Conservation (phyloP, 2,113 vertebrate species). For the Motacilla tschutschensis region DNA sequence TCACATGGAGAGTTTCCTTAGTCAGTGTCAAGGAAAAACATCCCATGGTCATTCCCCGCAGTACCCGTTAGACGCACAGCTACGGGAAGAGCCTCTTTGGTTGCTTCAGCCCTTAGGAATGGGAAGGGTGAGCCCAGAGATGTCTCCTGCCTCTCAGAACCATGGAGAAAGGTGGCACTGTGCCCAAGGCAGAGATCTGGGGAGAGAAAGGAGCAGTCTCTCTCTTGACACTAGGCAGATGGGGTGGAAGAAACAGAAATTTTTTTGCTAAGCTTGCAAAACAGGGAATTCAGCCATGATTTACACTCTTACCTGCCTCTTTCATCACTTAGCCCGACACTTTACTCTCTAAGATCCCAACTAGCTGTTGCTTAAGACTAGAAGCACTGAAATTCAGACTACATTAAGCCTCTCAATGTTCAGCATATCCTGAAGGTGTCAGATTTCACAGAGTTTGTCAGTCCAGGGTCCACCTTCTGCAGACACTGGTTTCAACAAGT, state of each 20-base stretch:
- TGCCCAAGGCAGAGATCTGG: neutral
- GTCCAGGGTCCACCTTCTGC: neutral
- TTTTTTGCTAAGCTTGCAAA: neutral
- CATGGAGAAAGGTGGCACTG: neutral
- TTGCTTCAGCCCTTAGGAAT: neutral
- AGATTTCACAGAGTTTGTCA: neutral
- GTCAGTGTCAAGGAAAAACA: neutral
- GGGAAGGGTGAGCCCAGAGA: neutral
- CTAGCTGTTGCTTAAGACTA: neutral
- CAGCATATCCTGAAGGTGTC: neutral
- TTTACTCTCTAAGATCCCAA: neutral
- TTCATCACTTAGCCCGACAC: neutral
- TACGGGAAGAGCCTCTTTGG: neutral
- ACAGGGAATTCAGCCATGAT: neutral
- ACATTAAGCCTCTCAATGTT: neutral
- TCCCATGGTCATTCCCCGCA: neutral
- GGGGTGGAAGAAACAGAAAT: neutral
- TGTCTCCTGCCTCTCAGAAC: neutral
- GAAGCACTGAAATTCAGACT: neutral
- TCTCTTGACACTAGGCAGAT: neutral
- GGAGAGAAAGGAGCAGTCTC: neutral
- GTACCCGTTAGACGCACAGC: neutral
- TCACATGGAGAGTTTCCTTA: neutral
- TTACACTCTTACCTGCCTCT: constrained; percentile 13
- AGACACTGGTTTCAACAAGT: constrained; percentile 3